Percentiles rank a stretch among this genome's conserved stretches.
Conservation (phyloP, 2,888 invertebrate genomes). For the Brenthis ino region DNA sequence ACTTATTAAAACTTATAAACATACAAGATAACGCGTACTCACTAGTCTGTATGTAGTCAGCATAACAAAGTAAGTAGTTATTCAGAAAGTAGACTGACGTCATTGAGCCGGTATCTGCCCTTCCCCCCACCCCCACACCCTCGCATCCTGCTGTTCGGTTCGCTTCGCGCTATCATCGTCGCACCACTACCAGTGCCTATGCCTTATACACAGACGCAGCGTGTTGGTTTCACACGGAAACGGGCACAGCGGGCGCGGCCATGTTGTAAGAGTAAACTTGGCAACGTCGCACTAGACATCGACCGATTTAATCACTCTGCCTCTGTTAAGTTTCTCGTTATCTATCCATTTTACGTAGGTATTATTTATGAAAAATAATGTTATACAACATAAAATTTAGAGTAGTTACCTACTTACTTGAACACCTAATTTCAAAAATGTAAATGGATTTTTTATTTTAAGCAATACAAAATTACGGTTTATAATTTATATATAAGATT, state of each 20-base stretch:
- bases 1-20: background rate
- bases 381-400: background rate
- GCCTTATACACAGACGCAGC: constrained; percentile 68
- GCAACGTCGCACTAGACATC: constrained; percentile 82
- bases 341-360: constrained; percentile 36
- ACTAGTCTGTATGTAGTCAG: constrained; percentile 31
- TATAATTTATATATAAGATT: no score
- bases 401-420: background rate
- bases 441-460: background rate
- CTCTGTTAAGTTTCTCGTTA: constrained; percentile 58
- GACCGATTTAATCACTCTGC: constrained; percentile 73
- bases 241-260: constrained; percentile 79
- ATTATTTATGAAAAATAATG: constrained; percentile 23
- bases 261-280: constrained; percentile 79
- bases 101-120: constrained; percentile 66
- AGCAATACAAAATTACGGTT: no score
- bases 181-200: constrained; percentile 44
- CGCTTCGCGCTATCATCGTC: constrained; percentile 48
- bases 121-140: constrained; percentile 40
- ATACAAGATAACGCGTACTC: constrained; percentile 19
- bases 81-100: constrained; percentile 78
- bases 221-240: constrained; percentile 81
- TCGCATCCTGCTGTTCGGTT: constrained; percentile 55
- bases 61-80: constrained; percentile 47
- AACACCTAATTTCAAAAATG: background rate